These are phyloP conservation scores for Microcebus ravelobensis DNA, from an alignment of 2,113 vertebrate genomes.

Conservation along the genomic window DNA sequence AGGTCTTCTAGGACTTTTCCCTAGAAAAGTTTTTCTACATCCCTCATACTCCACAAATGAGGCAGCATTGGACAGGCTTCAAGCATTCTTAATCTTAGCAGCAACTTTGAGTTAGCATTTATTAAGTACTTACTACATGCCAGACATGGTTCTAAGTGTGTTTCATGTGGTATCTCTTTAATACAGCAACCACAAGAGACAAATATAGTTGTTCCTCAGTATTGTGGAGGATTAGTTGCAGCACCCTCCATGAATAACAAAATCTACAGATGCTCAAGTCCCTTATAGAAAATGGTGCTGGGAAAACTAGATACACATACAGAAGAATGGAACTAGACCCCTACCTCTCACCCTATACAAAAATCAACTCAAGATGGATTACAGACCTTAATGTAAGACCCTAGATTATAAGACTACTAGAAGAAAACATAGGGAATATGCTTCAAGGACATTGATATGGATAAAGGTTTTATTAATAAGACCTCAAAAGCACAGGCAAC, in stretches of 20 bases:
- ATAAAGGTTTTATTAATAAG: background rate
- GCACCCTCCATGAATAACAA: background rate
- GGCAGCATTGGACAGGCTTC: background rate
- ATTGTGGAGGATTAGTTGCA: background rate
- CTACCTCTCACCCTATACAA: background rate
- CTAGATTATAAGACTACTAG: background rate
- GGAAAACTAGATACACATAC: background rate
- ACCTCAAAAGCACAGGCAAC: background rate
- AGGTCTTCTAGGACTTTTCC: background rate
- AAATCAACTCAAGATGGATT: background rate
- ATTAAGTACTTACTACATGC: background rate
- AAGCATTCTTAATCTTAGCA: background rate
- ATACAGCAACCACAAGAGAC: background rate
- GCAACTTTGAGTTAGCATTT: background rate
- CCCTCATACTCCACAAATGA: fast-evolving
- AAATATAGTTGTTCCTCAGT: background rate
- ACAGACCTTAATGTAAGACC: background rate
- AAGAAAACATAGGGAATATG: background rate
- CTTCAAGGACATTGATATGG: background rate
- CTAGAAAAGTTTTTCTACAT: too few species aligned
- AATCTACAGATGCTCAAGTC: background rate
- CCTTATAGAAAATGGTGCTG: background rate
- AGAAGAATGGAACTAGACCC: background rate
- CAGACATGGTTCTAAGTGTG: background rate
- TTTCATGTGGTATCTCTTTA: background rate